Evolutionary conservation across 2,797 vertebrate species (phyloP).

Genomic region (Enteromius radiatus): DNA sequence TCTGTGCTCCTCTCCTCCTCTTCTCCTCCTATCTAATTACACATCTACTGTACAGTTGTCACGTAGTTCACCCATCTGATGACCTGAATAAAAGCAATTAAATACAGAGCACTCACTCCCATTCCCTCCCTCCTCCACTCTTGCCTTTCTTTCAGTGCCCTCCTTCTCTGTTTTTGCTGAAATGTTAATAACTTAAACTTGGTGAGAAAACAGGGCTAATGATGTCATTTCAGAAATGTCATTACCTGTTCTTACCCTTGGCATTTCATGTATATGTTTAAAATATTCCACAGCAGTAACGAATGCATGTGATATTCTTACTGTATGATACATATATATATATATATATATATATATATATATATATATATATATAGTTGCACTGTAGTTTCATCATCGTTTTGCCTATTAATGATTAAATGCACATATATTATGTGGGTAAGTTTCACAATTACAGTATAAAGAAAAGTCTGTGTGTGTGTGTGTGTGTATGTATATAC

Average conservation of each 20-base stretch:
- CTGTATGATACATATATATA: not conserved
- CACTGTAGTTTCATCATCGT: not conserved
- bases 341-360: not conserved
- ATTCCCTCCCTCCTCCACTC: slow-evolving; percentile 34
- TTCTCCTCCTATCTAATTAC: slow-evolving; percentile 55
- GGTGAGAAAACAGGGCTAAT: slow-evolving; percentile 34
- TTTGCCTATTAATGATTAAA: not conserved
- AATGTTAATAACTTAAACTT: slow-evolving; percentile 40
- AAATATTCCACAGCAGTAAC: not conserved
- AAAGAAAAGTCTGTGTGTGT: not conserved
- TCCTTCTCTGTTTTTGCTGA: slow-evolving; percentile 32
- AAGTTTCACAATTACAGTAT: not conserved
- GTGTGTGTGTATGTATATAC: too few species aligned
- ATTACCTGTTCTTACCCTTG: slow-evolving; percentile 27
- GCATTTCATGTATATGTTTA: not conserved
- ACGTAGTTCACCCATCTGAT: slow-evolving; percentile 55
- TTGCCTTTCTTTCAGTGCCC: slow-evolving; percentile 19
- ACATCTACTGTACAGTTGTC: slow-evolving; percentile 46
- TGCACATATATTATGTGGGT: not conserved
- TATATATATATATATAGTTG: not conserved
- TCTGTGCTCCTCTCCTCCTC: slow-evolving; percentile 34
- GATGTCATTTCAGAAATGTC: slow-evolving; percentile 35
- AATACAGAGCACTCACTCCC: slow-evolving; percentile 46
- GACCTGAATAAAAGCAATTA: slow-evolving; percentile 65
- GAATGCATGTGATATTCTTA: not conserved